These are phyloP conservation scores for Clarias platycephalus DNA, from an alignment of 2,797 vertebrate genomes.

Conservation along the genomic window DNA sequence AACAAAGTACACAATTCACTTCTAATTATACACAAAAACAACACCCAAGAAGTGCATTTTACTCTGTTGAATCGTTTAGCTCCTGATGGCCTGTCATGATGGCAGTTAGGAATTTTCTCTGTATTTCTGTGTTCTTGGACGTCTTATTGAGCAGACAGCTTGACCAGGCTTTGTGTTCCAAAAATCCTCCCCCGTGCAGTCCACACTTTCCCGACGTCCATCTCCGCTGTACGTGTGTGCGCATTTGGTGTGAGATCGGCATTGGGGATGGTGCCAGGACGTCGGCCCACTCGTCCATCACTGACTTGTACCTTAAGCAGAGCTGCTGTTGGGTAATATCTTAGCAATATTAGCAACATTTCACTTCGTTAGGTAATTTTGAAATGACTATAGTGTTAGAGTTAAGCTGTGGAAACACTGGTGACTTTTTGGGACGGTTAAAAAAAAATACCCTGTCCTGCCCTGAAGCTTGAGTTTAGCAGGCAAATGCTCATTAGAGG, in stretches of 20 bases:
- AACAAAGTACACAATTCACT: not conserved
- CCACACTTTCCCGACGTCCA: slow-evolving; percentile 74
- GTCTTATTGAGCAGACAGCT: slow-evolving; percentile 83
- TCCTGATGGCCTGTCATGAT: slow-evolving; percentile 48
- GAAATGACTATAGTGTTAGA: not conserved
- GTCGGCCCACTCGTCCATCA: slow-evolving; percentile 55
- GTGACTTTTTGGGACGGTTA: slow-evolving; percentile 3
- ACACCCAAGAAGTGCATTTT: slow-evolving; percentile 13
- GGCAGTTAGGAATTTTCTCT: slow-evolving; percentile 49
- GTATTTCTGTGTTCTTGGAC: slow-evolving; percentile 81
- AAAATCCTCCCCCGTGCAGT: slow-evolving; percentile 76
- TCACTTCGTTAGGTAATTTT: not conserved
- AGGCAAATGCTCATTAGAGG: slow-evolving; percentile 54
- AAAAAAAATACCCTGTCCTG: slow-evolving; percentile 6
- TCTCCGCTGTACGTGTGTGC: slow-evolving; percentile 70
- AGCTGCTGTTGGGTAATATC: slow-evolving; percentile 13
- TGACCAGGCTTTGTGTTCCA: slow-evolving; percentile 81
- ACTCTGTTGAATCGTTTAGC: slow-evolving; percentile 8
- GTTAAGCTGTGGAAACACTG: not conserved
- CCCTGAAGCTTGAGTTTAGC: slow-evolving; percentile 25
- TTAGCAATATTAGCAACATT: slow-evolving; percentile 1
- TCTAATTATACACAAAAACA: slow-evolving; percentile 8
- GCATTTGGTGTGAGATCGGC: slow-evolving; percentile 62
- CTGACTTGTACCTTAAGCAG: slow-evolving; percentile 56
- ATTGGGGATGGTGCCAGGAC: slow-evolving; percentile 55